Evolutionary conservation across 2,888 invertebrate genomes (phyloP).

Genomic region (Endotricha flammealis): DNA sequence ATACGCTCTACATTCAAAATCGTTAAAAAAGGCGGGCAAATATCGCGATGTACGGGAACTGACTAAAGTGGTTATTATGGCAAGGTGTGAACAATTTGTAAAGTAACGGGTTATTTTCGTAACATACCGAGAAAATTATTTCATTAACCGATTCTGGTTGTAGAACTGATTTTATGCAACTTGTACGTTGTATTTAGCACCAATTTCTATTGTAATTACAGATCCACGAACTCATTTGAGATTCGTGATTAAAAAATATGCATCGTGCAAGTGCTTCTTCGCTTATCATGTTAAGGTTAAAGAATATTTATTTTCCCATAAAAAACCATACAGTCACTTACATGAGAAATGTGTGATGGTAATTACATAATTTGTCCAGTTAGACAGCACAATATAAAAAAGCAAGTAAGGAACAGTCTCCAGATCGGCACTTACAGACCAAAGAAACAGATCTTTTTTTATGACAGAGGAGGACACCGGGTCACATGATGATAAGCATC

Average conservation of each 20-base stretch:
- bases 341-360: no score
- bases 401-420: no score
- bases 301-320: no score
- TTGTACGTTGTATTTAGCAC: slow-evolving; percentile 15
- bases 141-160: slow-evolving; percentile 32
- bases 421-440: no score
- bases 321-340: no score
- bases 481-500: no score
- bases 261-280: no score
- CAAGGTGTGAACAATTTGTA: slow-evolving; percentile 54
- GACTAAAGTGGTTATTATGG: slow-evolving; percentile 39
- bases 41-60: slow-evolving; percentile 48
- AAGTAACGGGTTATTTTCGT: slow-evolving; percentile 61
- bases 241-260: no score
- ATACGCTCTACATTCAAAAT: slow-evolving; percentile 19
- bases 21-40: slow-evolving; percentile 44
- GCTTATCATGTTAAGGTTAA: background rate
- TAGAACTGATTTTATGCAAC: slow-evolving; percentile 24
- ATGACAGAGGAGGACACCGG: no score
- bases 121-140: slow-evolving; percentile 43
- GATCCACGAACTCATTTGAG: background rate
- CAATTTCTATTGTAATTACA: slow-evolving; percentile 14
- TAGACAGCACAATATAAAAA: no score
- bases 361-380: no score
- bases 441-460: slow-evolving; percentile 1